Percentiles rank a stretch among this genome's conserved stretches.
Evolutionary conservation across 2,888 invertebrate species (phyloP).

Genomic region (Eulithis testata): DNA sequence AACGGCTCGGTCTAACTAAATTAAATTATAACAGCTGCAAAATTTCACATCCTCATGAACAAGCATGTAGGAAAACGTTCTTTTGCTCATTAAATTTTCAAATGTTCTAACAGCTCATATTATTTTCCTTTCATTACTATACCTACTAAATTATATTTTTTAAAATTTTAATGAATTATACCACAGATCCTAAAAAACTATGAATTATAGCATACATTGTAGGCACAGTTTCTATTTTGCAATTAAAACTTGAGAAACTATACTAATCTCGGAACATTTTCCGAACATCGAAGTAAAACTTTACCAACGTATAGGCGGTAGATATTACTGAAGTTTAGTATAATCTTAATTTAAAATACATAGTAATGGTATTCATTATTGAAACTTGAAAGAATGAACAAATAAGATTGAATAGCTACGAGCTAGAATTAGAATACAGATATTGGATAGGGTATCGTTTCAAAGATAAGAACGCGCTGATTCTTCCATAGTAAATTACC

Average conservation of each 20-base stretch:
- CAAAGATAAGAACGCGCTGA: not conserved
- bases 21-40: constrained; percentile 42
- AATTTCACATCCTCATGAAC: constrained; percentile 45
- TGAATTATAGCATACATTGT: not conserved
- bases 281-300: not conserved
- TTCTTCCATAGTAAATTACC: constrained; percentile 9
- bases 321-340: not conserved
- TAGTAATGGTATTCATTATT: no score
- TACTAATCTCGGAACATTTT: not conserved
- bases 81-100: constrained; percentile 48
- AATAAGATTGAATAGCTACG: no score
- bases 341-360: no score
- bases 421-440: no score
- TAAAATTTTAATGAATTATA: no score
- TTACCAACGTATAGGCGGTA: not conserved
- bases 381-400: no score
- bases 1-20: constrained; percentile 17
- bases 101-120: constrained; percentile 20
- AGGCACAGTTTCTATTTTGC: not conserved
- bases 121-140: constrained; percentile 15
- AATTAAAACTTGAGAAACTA: constrained; percentile 1
- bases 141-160: not conserved
- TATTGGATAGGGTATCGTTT: no score
- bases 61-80: constrained; percentile 29
- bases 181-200: no score